A percentile compares a stretch with the other conserved stretches of the same genome.
These are phyloP conservation scores for Napeogenes inachia DNA, from an alignment of 2,888 invertebrate genomes.

Conservation along the genomic window DNA sequence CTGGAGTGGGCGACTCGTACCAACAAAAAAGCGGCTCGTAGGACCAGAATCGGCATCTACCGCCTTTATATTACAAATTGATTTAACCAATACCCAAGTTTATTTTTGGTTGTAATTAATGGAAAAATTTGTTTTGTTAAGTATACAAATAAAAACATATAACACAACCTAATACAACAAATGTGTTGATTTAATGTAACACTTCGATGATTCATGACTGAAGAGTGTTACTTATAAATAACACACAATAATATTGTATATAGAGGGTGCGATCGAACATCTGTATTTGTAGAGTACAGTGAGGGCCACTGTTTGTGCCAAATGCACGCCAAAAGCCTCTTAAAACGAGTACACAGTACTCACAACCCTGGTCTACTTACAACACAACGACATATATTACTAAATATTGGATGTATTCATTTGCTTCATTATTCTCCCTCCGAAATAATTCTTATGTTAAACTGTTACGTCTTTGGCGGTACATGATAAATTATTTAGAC, in stretches of 20 bases:
- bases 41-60: conserved; percentile 34
- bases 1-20: conserved; percentile 30
- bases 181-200: no score
- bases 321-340: conserved; percentile 26
- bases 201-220: no score
- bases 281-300: conserved; percentile 19
- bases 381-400: neutral
- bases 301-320: conserved; percentile 23
- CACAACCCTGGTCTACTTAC: conserved; percentile 25
- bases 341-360: conserved; percentile 12
- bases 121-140: conserved; percentile 1
- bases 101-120: conserved; percentile 11
- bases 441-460: neutral
- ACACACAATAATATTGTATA: no score
- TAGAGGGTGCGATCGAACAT: conserved; percentile 10
- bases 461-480: neutral
- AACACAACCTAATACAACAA: no score
- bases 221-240: no score
- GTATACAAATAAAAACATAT: neutral
- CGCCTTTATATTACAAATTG: conserved; percentile 34
- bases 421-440: neutral
- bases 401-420: no score
- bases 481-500: conserved; percentile 7
- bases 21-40: conserved; percentile 50
- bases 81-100: conserved; percentile 23